Base-by-base conservation (phyloP, 1,140 invertebrate genomes). In the Elymnias hypermnestra region DNA sequence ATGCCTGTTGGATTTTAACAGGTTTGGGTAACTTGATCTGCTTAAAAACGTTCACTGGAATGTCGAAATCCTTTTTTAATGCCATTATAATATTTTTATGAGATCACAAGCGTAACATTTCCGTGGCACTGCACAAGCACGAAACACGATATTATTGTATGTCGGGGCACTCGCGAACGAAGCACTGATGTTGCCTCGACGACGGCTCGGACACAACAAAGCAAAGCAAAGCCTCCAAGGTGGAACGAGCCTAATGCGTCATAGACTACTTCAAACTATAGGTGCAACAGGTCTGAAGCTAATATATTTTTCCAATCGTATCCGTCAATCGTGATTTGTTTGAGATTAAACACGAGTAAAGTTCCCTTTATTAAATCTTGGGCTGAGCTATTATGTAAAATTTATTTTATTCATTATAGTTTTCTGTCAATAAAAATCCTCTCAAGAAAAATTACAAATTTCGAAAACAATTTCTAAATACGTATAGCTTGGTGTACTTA, bases 1-100 rank as follows among this genome's bases (percentile, higher is more conserved):
- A 61, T 2, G 82, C 82, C 40, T 81, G 64, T 53, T 83, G 81
- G 41, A 83, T 47, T 57, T 84, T 86, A 14, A 54, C 57, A 21
- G 60, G 54, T 61, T 83, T 84, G 2, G 77, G 77, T 10, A 83
- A 46, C 50, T 83, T 86, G 25, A 83, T 76, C 51, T 63, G 68
- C 53, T 83, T 84, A 59, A 82, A 78, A 59, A 81, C 71, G 64
- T 64, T 84, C 43, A 62, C 66, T 22, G 72, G 66, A 12, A 76
- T 44, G 52, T 83, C 78, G 65, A 75, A 77, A 77, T 84, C 78
- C 58, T 81, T 84, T 74, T 84, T 84, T 61, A 82, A 63, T 61
- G 76, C 81, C 81, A 84, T 84, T 63, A 66, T 78, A 72, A 48
- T 44, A 42, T 38, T 46, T 71, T 60, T 52, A 60, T 47, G 37